These are phyloP conservation scores for Desmophyllum pertusum DNA, from an alignment of 92 coral and sea anemone species.

Conservation along the genomic window DNA sequence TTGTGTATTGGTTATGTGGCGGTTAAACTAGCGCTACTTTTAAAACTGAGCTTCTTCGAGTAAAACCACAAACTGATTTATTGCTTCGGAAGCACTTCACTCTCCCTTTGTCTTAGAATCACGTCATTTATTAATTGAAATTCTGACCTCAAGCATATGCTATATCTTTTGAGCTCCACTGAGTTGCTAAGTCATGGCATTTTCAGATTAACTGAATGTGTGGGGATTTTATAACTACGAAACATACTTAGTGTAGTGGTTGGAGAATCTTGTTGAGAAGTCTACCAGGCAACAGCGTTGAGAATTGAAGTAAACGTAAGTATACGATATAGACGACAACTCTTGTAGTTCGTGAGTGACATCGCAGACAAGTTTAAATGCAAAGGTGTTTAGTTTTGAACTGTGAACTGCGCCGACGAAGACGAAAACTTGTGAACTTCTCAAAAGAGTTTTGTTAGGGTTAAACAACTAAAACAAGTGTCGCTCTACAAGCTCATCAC, in stretches of 20 bases:
- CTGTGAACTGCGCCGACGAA: background rate
- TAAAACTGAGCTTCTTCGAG: no score
- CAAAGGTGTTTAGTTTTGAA: background rate
- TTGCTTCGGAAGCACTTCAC: conserved; percentile 9
- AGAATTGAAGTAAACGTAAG: background rate
- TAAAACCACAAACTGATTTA: conserved; percentile 14
- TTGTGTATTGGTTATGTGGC: no score
- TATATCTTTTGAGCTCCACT: background rate
- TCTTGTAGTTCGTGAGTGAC: background rate
- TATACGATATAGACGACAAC: background rate
- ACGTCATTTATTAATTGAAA: background rate
- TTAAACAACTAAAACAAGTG: background rate
- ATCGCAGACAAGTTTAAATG: background rate
- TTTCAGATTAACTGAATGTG: background rate
- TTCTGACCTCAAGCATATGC: background rate
- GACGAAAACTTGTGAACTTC: background rate
- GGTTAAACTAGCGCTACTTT: no score
- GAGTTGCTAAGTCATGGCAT: conserved; percentile 3
- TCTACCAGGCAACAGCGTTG: background rate
- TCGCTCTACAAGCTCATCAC: background rate
- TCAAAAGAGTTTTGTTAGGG: background rate
- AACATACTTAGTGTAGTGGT: background rate
- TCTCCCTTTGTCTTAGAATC: background rate
- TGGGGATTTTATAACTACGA: background rate
- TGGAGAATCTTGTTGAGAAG: background rate